phyloP scores from a whole-genome alignment of 2,888 invertebrate genomes.

The Rhopalosiphum nymphaeae region DNA sequence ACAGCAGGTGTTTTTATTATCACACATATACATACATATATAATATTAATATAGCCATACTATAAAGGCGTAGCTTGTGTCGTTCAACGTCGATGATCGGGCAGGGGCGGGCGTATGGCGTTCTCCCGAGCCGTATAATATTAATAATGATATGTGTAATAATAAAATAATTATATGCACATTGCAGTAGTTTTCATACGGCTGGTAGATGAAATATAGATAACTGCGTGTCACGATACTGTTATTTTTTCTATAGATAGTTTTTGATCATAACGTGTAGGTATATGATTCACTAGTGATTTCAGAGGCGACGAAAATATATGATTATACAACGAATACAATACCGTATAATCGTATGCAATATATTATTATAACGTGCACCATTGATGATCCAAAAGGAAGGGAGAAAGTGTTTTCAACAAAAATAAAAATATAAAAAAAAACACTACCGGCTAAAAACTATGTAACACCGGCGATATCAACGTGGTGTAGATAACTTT shows the following conservation, averaged over 20 bases:
- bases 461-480: conserved; percentile 2
- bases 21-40: neutral
- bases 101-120: neutral
- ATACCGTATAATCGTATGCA: neutral
- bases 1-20: conserved; percentile 6
- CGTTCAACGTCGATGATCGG: neutral
- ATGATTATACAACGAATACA: neutral
- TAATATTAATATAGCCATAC: neutral
- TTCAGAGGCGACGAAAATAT: neutral
- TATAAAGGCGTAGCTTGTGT: neutral
- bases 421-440: no score
- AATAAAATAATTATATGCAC: neutral
- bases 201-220: neutral
- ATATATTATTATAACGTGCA: neutral
- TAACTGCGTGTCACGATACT: neutral
- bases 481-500: neutral
- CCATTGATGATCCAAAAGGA: neutral
- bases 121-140: neutral
- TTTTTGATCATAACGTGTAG: neutral
- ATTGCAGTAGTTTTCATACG: neutral
- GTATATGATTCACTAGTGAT: neutral
- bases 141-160: neutral
- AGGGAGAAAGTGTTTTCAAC: no score
- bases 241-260: neutral
- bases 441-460: neutral